phyloP scores from a whole-genome alignment of 2,888 invertebrate genomes.

The Antitype chi region DNA sequence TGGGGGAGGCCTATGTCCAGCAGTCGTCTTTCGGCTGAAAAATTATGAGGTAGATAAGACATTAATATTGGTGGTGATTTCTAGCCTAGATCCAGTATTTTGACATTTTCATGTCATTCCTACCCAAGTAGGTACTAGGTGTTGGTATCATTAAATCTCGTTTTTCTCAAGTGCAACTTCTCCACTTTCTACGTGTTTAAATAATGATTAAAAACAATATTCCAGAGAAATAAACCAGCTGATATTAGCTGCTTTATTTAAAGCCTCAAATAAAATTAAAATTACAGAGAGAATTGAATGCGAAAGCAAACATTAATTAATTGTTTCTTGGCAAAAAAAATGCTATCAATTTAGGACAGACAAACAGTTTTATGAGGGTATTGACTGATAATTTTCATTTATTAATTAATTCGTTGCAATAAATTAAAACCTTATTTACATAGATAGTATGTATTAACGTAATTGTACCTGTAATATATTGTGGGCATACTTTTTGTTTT shows the following conservation, averaged over 20 bases:
- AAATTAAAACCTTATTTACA: conserved; percentile 38
- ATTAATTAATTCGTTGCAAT: conserved; percentile 44
- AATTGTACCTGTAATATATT: not conserved
- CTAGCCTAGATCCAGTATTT: not conserved
- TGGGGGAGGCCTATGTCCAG: no score
- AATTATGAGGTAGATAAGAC: no score
- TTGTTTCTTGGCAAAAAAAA: conserved; percentile 25
- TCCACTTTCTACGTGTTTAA: not conserved
- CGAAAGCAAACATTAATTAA: not conserved
- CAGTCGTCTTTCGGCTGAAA: no score
- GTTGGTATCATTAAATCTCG: no score
- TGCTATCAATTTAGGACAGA: conserved; percentile 51
- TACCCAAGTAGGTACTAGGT: no score
- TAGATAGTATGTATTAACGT: conserved; percentile 37
- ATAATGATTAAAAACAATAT: not conserved
- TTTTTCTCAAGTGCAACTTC: not conserved
- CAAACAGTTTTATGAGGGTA: conserved; percentile 40
- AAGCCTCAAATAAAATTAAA: not conserved
- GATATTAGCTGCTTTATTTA: not conserved
- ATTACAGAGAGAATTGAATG: not conserved
- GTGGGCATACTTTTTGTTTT: not conserved
- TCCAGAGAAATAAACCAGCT: not conserved
- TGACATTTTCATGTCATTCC: not conserved
- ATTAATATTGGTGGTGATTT: not conserved
- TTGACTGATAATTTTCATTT: conserved; percentile 39